Evolutionary conservation across 2,888 invertebrate genomes (phyloP).

Genomic region (Pharmacophagus antenor): DNA sequence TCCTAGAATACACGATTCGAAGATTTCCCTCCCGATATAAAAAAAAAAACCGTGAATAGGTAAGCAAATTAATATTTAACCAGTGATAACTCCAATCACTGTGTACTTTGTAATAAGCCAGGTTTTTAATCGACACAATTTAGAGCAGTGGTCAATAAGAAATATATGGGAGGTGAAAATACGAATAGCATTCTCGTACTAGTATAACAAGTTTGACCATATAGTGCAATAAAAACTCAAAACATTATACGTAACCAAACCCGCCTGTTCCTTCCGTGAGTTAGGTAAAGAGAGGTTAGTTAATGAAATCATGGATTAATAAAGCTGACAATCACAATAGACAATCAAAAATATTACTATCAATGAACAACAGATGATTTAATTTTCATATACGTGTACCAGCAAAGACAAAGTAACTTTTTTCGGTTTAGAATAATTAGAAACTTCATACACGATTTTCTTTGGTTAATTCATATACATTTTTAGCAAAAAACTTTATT

Average conservation of each 20-base stretch:
- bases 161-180: conserved; percentile 4
- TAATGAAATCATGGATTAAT: neutral
- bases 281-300: conserved; percentile 2
- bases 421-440: no score
- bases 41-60: no score
- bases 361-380: neutral
- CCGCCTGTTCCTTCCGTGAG: conserved; percentile 13
- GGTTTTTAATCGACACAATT: neutral
- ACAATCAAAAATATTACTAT: neutral
- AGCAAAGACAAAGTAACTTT: no score
- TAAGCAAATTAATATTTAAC: no score
- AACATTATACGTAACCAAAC: conserved; percentile 1
- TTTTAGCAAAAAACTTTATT: no score
- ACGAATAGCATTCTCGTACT: conserved; percentile 14
- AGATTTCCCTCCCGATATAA: no score
- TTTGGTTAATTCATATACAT: no score
- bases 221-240: conserved; percentile 11
- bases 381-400: neutral
- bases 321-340: neutral
- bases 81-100: no score
- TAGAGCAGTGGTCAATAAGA: neutral
- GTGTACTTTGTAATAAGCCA: neutral
- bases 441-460: no score
- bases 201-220: conserved; percentile 14
- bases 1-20: no score